phyloP scores from a whole-genome alignment of 64 coral and sea anemone genomes.

The Montipora foliosa region DNA sequence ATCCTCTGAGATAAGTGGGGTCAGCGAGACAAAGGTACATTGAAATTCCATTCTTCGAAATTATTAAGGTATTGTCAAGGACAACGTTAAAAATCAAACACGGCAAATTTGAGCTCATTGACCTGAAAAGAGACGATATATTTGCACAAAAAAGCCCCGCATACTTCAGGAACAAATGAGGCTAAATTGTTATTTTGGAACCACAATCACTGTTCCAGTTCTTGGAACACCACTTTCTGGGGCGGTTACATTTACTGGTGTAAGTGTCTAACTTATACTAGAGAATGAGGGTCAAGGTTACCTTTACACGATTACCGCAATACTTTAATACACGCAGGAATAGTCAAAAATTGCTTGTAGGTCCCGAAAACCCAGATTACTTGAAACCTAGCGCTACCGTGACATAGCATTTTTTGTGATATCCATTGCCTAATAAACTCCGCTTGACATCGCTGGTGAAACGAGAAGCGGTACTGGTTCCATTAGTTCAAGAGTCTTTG shows the following conservation, averaged over 20 bases:
- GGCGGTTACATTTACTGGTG: neutral
- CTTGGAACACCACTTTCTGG: neutral
- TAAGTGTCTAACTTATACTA: neutral
- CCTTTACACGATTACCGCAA: no score
- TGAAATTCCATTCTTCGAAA: neutral
- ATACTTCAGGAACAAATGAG: neutral
- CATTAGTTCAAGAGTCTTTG: constrained; percentile 48
- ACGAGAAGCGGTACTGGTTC: constrained; percentile 43
- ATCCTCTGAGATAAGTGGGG: constrained; percentile 8
- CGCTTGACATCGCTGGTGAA: constrained; percentile 29
- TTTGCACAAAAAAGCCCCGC: neutral
- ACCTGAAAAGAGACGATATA: neutral
- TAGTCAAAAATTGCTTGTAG: neutral
- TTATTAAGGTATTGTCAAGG: neutral
- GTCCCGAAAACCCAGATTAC: neutral
- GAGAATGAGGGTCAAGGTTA: neutral
- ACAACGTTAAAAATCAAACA: neutral
- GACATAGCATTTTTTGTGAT: constrained; percentile 30
- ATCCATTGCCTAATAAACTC: constrained; percentile 50
- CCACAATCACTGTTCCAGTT: neutral
- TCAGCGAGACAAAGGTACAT: neutral
- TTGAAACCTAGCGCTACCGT: neutral
- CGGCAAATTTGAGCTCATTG: neutral
- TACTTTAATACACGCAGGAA: neutral
- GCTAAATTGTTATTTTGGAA: neutral